These are phyloP conservation scores for Microtus montanus DNA, from an alignment of 2,113 vertebrate genomes.

Conservation along the genomic window DNA sequence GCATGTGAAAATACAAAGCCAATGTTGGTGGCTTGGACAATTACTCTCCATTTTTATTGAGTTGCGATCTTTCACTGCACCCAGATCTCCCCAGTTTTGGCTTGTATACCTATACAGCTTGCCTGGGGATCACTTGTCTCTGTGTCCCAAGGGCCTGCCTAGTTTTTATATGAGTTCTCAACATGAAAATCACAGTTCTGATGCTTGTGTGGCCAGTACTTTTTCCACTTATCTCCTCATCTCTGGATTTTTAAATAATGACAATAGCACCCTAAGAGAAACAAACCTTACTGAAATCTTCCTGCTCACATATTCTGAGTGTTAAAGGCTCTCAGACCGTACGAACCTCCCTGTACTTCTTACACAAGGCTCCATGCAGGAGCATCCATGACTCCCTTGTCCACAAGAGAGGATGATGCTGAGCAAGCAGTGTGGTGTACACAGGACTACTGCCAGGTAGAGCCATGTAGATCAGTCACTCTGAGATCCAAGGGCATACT, in stretches of 20 bases:
- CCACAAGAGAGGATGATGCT: fast-evolving
- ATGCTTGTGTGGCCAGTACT: background rate
- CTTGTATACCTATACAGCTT: background rate
- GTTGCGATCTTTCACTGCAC: too few relatives aligned
- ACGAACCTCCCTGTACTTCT: fast-evolving
- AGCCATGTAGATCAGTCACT: fast-evolving
- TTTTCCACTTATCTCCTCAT: too few relatives aligned
- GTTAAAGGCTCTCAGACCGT: fast-evolving
- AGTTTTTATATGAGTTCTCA: background rate
- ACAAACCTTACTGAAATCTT: background rate
- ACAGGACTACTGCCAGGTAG: too few relatives aligned
- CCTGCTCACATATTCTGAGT: fast-evolving
- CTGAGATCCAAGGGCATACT: background rate
- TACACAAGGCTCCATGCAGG: fast-evolving
- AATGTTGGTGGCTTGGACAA: too few relatives aligned
- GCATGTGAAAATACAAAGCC: background rate
- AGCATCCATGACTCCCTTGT: fast-evolving
- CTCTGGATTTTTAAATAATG: background rate
- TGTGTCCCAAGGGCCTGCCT: background rate
- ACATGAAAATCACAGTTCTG: too few relatives aligned
- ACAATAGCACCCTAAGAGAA: background rate
- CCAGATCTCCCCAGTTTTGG: background rate
- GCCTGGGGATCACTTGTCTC: background rate
- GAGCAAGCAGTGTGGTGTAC: background rate
- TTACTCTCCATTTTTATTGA: background rate